These are phyloP conservation scores for Eucera pruinosa DNA, from an alignment of 2,888 invertebrate species.

Conservation along the genomic window DNA sequence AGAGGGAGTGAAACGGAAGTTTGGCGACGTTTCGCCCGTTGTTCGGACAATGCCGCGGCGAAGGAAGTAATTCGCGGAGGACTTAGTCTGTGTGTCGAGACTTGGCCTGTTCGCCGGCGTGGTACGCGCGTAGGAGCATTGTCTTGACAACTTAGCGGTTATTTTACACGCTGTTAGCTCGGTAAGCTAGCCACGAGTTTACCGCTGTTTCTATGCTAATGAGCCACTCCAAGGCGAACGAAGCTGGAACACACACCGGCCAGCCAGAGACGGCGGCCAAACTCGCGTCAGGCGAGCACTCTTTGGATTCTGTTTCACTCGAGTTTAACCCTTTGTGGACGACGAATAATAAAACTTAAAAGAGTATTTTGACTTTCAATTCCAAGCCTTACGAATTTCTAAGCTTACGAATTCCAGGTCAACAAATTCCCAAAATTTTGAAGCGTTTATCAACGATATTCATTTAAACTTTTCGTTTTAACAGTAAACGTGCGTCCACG, in stretches of 20 bases:
- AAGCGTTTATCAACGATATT: no score
- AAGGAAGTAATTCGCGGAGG: slow-evolving; percentile 79
- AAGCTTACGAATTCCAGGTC: no score
- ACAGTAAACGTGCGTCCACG: no score
- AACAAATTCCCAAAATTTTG: no score
- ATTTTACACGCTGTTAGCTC: slow-evolving; percentile 85
- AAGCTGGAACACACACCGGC: slow-evolving; percentile 46
- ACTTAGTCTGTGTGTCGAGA: slow-evolving; percentile 74
- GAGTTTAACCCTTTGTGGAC: no score
- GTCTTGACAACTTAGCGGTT: slow-evolving; percentile 84
- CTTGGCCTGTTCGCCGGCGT: slow-evolving; percentile 55
- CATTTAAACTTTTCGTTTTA: no score
- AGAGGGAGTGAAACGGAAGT: slow-evolving; percentile 59
- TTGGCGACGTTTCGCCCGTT: slow-evolving; percentile 70
- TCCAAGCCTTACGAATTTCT: no score
- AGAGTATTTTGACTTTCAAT: no score
- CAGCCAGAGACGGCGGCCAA: slow-evolving; percentile 7
- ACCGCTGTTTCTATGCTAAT: slow-evolving; percentile 84
- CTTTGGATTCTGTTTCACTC: neutral
- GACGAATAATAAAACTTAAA: no score
- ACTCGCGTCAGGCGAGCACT: slow-evolving; percentile 9
- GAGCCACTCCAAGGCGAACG: slow-evolving; percentile 67
- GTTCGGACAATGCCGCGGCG: slow-evolving; percentile 74
- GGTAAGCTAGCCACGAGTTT: slow-evolving; percentile 83
- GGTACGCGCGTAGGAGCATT: slow-evolving; percentile 74